Conservation (phyloP, 1,140 invertebrate species). For the Adoxophyes honmai region DNA sequence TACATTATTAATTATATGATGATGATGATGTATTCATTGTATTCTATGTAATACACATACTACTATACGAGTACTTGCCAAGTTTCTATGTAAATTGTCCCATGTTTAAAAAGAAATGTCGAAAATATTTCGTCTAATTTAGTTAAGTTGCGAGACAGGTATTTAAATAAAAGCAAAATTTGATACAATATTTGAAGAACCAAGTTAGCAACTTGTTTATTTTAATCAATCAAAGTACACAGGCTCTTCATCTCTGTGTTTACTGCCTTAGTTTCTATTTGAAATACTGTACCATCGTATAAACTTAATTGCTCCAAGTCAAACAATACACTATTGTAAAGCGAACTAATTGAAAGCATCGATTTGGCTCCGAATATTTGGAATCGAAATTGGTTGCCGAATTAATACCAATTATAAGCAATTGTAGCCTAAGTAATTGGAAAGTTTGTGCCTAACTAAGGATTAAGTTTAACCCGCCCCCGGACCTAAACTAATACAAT, state of each 20-base stretch:
- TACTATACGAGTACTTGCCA: too few relatives aligned
- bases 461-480: constrained; percentile 9
- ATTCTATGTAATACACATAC: too few relatives aligned
- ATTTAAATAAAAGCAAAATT: too few relatives aligned
- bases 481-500: constrained; percentile 10
- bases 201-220: too few relatives aligned
- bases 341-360: neutral
- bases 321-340: neutral
- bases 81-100: too few relatives aligned
- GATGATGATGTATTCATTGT: too few relatives aligned
- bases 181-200: too few relatives aligned
- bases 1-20: too few relatives aligned
- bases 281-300: neutral
- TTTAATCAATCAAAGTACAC: neutral
- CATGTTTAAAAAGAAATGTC: too few relatives aligned
- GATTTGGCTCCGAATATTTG: neutral
- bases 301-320: neutral
- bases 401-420: neutral
- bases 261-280: neutral
- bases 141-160: too few relatives aligned
- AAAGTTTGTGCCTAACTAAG: neutral
- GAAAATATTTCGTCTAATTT: too few relatives aligned
- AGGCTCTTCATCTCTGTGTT: neutral
- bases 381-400: neutral
- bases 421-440: neutral